Conservation (phyloP, 2,888 invertebrate species). For the Eueremaeus valkanovi region DNA sequence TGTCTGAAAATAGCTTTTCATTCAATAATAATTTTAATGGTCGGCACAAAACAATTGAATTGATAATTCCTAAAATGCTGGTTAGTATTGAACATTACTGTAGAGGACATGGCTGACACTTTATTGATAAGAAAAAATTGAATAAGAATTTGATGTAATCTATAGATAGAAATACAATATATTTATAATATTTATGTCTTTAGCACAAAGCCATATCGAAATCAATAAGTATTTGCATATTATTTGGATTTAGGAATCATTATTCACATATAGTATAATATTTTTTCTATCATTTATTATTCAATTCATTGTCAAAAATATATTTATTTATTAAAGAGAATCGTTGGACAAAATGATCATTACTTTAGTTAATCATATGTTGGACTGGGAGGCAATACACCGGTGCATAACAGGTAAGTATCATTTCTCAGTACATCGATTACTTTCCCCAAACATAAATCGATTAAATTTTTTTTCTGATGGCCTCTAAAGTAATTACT, state of each 20-base stretch:
- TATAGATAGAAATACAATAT: too few species aligned
- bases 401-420: background rate
- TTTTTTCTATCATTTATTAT: constrained; percentile 9
- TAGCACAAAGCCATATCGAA: background rate
- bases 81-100: too few species aligned
- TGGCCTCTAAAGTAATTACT: constrained; percentile 11
- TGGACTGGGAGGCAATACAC: background rate
- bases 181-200: background rate
- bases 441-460: background rate
- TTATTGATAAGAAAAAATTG: too few species aligned
- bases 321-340: background rate
- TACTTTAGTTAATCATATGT: background rate
- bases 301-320: background rate
- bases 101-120: too few species aligned
- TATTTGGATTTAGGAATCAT: background rate
- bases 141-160: too few species aligned
- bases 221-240: background rate
- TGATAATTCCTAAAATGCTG: too few species aligned
- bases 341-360: background rate
- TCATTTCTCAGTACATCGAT: background rate
- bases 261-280: too few species aligned
- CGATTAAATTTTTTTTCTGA: background rate
- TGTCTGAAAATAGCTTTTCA: too few species aligned
- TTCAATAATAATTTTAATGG: too few species aligned
- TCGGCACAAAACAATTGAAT: too few species aligned